Conservation (phyloP, 2,888 invertebrate species). For the Cantharis flavilabris region DNA sequence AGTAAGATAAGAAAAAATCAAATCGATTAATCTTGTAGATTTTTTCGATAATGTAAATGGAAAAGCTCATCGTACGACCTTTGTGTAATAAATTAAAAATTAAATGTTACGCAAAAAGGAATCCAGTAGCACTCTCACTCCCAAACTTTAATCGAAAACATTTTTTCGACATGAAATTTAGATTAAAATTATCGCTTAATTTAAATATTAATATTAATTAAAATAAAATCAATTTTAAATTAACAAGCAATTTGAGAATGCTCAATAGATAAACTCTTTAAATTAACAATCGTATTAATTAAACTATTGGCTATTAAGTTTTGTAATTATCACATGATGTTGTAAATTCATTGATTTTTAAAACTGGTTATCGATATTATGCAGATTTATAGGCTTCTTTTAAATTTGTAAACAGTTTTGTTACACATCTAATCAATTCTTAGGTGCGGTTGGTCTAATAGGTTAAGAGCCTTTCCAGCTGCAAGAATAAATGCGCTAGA, state of each 20-base stretch:
- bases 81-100: neutral
- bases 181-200: constrained; percentile 1
- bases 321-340: neutral
- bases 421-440: neutral
- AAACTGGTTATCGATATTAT: neutral
- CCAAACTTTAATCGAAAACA: neutral
- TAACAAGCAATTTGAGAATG: neutral
- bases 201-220: neutral
- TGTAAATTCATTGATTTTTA: neutral
- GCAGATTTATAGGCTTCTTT: neutral
- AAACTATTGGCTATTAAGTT: constrained; percentile 1
- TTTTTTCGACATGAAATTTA: neutral
- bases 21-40: neutral
- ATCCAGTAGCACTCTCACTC: neutral
- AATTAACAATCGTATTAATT: constrained; percentile 5
- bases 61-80: neutral
- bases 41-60: neutral
- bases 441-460: neutral
- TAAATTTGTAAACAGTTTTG: neutral
- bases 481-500: neutral
- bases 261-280: neutral
- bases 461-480: neutral
- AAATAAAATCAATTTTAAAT: neutral
- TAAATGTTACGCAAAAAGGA: neutral
- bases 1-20: neutral